These are phyloP conservation scores for Hemithea aestivaria DNA, from an alignment of 2,888 invertebrate species.

Conservation along the genomic window DNA sequence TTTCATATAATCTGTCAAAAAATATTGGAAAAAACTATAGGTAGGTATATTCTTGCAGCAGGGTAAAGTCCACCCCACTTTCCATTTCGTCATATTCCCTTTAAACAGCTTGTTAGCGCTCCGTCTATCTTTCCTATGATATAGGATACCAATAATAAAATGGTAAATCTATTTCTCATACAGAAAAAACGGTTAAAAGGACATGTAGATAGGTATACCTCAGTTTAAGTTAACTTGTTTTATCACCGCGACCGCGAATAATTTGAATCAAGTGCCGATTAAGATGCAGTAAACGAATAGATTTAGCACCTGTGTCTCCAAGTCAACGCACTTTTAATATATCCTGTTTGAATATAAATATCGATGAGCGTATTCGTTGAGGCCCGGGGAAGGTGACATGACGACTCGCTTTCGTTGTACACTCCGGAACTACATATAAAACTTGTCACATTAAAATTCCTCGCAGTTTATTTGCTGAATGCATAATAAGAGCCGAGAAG, in stretches of 20 bases:
- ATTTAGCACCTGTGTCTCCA: conserved; percentile 42
- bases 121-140: no score
- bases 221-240: conserved; percentile 18
- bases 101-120: no score
- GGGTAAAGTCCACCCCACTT: no score
- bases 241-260: conserved; percentile 22
- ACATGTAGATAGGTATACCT: conserved; percentile 8
- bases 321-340: conserved; percentile 51
- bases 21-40: no score
- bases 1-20: no score
- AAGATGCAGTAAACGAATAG: conserved; percentile 31
- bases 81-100: no score
- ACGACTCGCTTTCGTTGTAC: conserved; percentile 19
- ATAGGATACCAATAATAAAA: no score
- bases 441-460: conserved; percentile 22
- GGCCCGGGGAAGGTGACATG: conserved; percentile 30
- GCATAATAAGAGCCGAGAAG: neutral
- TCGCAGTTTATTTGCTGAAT: conserved; percentile 10
- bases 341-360: conserved; percentile 53
- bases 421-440: conserved; percentile 22
- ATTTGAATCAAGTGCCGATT: conserved; percentile 27
- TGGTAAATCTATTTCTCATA: neutral
- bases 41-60: no score
- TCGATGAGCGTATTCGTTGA: conserved; percentile 39
- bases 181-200: conserved; percentile 6